Percentiles rank a stretch among this genome's conserved stretches.
Conservation (phyloP, 2,113 vertebrate genomes). For the Tapirus terrestris region DNA sequence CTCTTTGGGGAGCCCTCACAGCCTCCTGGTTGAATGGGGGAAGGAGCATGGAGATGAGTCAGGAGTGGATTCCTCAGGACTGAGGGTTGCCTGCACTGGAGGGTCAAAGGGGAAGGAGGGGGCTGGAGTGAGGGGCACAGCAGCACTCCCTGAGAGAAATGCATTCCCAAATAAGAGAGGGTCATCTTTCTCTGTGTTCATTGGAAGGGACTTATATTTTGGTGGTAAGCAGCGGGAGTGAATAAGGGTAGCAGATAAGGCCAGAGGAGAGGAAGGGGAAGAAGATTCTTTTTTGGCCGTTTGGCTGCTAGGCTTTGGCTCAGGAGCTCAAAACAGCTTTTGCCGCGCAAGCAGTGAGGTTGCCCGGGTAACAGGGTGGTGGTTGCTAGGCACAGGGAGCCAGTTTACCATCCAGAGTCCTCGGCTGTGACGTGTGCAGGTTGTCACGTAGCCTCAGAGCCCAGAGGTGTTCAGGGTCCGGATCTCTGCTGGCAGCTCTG, state of each 20-base stretch:
- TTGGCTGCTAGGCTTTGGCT: slow-evolving; percentile 45
- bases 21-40: not conserved
- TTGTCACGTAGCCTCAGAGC: slow-evolving; percentile 67
- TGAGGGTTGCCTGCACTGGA: not conserved
- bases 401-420: slow-evolving; percentile 58
- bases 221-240: not conserved
- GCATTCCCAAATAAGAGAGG: not conserved
- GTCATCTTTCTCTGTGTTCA: not conserved
- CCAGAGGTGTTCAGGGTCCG: slow-evolving; percentile 56
- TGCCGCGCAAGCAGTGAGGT: slow-evolving; percentile 71
- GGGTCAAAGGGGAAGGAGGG: not conserved
- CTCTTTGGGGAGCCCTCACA: not conserved
- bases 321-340: slow-evolving; percentile 49
- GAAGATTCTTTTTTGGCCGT: not conserved
- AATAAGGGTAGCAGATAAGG: not conserved
- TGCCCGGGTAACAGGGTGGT: slow-evolving; percentile 78
- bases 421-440: slow-evolving; percentile 29
- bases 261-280: not conserved
- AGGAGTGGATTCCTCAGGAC: not conserved
- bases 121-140: not conserved
- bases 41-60: not conserved
- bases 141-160: not conserved
- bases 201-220: not conserved
- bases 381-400: slow-evolving; percentile 77
- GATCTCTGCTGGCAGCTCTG: not conserved